phyloP scores from a whole-genome alignment of 23 tunicate species.

The Trididemnum miniatum region DNA sequence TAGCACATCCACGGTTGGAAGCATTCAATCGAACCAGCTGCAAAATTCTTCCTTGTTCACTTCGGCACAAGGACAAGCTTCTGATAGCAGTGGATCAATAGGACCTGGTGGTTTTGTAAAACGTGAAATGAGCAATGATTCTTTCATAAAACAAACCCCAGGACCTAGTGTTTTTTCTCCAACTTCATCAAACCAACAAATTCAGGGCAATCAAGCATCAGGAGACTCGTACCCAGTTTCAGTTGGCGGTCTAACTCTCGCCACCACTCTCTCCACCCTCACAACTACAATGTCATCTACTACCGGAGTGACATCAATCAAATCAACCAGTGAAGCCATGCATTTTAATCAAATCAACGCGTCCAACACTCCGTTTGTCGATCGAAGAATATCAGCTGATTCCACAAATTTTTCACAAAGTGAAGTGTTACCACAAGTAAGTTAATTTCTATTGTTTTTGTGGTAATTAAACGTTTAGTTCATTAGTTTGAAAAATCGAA shows the following conservation, averaged over 20 bases:
- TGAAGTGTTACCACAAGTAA: background rate
- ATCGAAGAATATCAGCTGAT: background rate
- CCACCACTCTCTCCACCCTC: conserved; percentile 1
- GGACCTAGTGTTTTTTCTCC: conserved; percentile 1
- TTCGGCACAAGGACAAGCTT: background rate
- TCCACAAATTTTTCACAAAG: background rate
- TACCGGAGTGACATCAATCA: background rate
- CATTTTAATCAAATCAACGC: background rate
- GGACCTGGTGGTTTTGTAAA: background rate
- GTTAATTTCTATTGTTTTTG: too few species aligned
- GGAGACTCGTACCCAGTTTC: background rate
- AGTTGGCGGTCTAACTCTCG: background rate
- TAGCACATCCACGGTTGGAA: background rate
- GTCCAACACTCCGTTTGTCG: background rate
- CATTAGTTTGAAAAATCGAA: too few species aligned
- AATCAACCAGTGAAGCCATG: background rate
- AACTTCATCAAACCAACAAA: background rate
- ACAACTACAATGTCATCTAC: conserved; percentile 4
- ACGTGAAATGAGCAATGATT: background rate
- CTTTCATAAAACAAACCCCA: background rate
- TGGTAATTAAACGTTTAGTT: too few species aligned
- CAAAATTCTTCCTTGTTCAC: background rate
- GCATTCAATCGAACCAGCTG: background rate
- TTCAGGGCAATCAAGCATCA: background rate
- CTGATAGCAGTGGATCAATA: background rate